phyloP scores from a whole-genome alignment of 2,113 vertebrate genomes.

The Hippocampus barbouri region DNA sequence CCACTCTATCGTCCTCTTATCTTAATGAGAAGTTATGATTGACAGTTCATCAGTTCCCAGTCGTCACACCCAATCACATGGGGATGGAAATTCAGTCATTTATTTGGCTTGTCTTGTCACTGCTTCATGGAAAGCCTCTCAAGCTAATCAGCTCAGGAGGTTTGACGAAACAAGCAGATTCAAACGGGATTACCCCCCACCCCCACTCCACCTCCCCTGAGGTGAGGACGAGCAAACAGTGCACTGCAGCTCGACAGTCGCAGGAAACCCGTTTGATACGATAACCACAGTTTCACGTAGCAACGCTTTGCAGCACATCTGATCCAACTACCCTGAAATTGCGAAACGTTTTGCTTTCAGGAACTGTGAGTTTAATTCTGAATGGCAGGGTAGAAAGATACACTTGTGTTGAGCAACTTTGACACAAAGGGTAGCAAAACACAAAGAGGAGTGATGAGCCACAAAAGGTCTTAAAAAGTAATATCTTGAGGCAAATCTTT shows the following conservation, averaged over 20 bases:
- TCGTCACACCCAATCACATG: conserved; percentile 30
- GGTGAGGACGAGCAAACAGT: conserved; percentile 21
- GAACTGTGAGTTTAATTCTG: conserved; percentile 4
- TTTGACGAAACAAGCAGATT: conserved; percentile 51
- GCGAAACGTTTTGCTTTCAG: background rate
- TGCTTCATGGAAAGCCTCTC: conserved; percentile 19
- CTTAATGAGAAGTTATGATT: conserved; percentile 47
- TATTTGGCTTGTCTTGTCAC: conserved; percentile 12
- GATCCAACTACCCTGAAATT: conserved; percentile 17
- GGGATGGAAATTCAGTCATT: conserved; percentile 26
- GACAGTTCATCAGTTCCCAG: conserved; percentile 37
- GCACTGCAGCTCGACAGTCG: conserved; percentile 12
- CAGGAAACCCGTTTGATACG: background rate
- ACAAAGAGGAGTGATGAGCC: background rate
- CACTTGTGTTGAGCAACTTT: background rate
- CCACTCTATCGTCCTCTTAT: conserved; percentile 30
- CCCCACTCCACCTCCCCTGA: conserved; percentile 13
- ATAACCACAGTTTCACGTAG: background rate
- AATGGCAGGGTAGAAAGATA: background rate
- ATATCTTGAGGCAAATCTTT: background rate
- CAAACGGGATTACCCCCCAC: conserved; percentile 36
- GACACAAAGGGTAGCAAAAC: background rate
- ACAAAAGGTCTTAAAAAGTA: background rate
- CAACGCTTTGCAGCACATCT: conserved; percentile 4
- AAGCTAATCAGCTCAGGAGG: conserved; percentile 47